A percentile compares a stretch with the other conserved stretches of the same genome.
Conservation (phyloP, 2,797 vertebrate genomes). For the Phoeniculus purpureus region DNA sequence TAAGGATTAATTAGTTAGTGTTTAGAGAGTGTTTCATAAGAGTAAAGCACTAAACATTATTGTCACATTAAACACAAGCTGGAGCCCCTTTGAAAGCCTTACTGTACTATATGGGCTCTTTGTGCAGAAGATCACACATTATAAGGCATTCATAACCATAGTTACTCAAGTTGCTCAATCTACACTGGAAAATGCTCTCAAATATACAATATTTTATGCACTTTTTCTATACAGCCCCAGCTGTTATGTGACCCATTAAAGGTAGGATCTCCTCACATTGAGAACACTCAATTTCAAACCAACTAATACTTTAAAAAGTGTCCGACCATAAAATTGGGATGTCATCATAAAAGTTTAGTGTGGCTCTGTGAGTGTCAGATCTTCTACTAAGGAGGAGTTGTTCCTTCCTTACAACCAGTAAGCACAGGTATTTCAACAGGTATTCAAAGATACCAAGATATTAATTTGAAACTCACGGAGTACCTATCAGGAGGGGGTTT, state of each 20-base stretch:
- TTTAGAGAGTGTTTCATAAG: conserved; percentile 39
- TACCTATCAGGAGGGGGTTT: neutral
- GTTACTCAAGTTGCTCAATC: neutral
- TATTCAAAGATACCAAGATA: neutral
- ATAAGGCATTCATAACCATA: conserved; percentile 17
- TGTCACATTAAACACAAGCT: conserved; percentile 40
- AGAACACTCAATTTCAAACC: neutral
- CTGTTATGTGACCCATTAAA: neutral
- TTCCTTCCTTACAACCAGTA: neutral
- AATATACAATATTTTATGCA: neutral
- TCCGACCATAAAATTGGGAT: neutral
- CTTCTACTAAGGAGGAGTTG: neutral
- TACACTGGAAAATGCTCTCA: neutral
- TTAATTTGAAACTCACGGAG: neutral
- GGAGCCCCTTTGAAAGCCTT: neutral
- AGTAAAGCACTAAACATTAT: conserved; percentile 24
- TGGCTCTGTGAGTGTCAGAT: neutral
- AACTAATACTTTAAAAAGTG: neutral
- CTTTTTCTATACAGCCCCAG: neutral
- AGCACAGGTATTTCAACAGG: neutral
- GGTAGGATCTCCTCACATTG: neutral
- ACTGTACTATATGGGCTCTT: conserved; percentile 5
- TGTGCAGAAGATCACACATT: neutral
- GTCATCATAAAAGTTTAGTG: neutral
- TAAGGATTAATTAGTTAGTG: conserved; percentile 18